Percentiles rank a stretch among this genome's conserved stretches.
These are phyloP conservation scores for Teleogryllus occipitalis DNA, from an alignment of 1,140 invertebrate species.

Conservation along the genomic window DNA sequence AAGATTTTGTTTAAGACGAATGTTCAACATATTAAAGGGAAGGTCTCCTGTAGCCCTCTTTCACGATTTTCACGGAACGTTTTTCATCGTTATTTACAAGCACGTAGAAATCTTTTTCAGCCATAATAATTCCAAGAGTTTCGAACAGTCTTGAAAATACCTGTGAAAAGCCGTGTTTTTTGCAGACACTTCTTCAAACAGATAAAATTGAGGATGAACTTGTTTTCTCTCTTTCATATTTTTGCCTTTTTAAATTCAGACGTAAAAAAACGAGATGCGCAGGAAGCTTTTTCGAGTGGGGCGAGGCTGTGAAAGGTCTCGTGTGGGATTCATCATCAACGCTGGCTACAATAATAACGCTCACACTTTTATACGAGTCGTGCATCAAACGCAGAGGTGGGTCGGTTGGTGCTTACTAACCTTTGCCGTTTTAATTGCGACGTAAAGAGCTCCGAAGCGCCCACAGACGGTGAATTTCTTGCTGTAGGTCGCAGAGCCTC, in stretches of 20 bases:
- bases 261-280: background rate
- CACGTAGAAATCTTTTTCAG: too few relatives aligned
- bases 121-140: too few relatives aligned
- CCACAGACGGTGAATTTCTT: too few relatives aligned
- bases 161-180: background rate
- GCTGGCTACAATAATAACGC: background rate
- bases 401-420: background rate
- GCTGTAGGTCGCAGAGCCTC: too few relatives aligned
- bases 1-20: too few relatives aligned
- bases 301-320: background rate
- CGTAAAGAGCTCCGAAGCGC: too few relatives aligned
- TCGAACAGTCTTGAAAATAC: too few relatives aligned
- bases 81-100: too few relatives aligned
- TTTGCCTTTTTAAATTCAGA: background rate
- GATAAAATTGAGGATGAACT: background rate
- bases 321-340: background rate
- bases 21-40: too few relatives aligned
- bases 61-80: too few relatives aligned
- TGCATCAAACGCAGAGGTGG: background rate
- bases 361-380: background rate
- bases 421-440: background rate
- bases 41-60: too few relatives aligned
- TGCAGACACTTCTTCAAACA: background rate
- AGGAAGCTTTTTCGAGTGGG: background rate
- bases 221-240: background rate